Base-by-base conservation (phyloP, 2,113 vertebrate species). In the Panthera leo region DNA sequence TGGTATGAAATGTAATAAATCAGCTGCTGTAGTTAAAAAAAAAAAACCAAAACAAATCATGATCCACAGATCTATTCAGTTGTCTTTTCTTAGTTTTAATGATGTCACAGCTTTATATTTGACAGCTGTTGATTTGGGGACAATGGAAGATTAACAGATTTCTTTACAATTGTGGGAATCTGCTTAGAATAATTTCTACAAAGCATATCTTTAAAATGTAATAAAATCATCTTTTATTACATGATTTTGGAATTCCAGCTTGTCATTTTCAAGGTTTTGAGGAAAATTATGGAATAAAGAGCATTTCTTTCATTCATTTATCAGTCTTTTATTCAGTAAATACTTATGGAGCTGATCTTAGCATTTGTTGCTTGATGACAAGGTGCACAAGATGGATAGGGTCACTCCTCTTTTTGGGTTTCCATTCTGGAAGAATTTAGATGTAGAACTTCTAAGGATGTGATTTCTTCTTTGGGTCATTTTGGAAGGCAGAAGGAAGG, bases 1-100 rank as follows among this genome's bases (percentile, higher is more conserved):
- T 98, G 39, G 90, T 98, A 25, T 96, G 82, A 98, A 97, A 97
- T 97, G n/a, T 51, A 96, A 25, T 98, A 94, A 96, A 8, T 97
- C 80, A 97, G 84, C 45, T 51, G 36, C 67, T 95, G 68, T 98
- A 88, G 96, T 98, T 97, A 94, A 85, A 75, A 86, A 84, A n/a
- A 93, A 63, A 78, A 84, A 39, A 39, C 4, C 39, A 39, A 65
- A 42, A 45, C 16, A 89, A 51, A 79, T 51, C 36, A 7, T 73
- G 45, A 84, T 84, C 42, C 53, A 68, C 31, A 76, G 27, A 85
- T 97, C 76, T 76, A 92, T 93, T 12, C 36, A 80, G 18, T 91
- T 97, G 16, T 85, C 48, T 97, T 97, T 91, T 51, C 76, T 29
- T 95, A 31, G 91, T 14, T 97, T 42, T 61, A 78, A 12, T 92